A percentile compares a stretch with the other conserved stretches of the same genome.
Evolutionary conservation across 2,888 invertebrate genomes (phyloP).

Genomic region (Caenorhabditis sp.): DNA sequence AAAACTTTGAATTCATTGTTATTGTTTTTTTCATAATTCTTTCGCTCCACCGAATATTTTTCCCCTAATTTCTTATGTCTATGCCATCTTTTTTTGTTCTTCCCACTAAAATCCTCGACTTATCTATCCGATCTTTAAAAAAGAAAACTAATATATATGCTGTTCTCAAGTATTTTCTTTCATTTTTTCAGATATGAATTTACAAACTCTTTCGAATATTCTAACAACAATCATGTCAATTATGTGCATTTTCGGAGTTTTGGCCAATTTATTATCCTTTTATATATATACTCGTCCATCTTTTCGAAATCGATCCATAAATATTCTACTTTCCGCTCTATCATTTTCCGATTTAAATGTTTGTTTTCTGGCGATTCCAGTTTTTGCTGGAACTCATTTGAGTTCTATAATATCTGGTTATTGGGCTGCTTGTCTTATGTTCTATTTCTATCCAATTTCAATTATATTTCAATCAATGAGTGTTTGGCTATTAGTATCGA

Average conservation of each 20-base stretch:
- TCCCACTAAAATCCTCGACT: too few species aligned
- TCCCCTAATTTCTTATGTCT: too few species aligned
- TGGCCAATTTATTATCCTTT: slow-evolving; percentile 62
- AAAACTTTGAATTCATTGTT: too few species aligned
- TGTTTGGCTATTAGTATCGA: slow-evolving; percentile 60
- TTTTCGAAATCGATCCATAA: slow-evolving; percentile 67
- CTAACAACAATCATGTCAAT: slow-evolving; percentile 54
- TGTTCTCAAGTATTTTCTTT: too few species aligned
- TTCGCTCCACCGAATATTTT: too few species aligned
- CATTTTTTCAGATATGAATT: too few species aligned
- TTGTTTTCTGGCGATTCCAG: slow-evolving; percentile 65
- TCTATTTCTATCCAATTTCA: slow-evolving; percentile 66
- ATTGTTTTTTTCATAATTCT: too few species aligned
- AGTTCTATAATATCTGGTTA: slow-evolving; percentile 28
- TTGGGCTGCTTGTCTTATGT: slow-evolving; percentile 57
- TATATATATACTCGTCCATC: slow-evolving; percentile 62
- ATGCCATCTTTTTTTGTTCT: too few species aligned
- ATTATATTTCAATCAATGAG: slow-evolving; percentile 62
- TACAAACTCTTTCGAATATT: neutral
- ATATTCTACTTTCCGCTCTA: slow-evolving; percentile 64
- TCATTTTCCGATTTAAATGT: slow-evolving; percentile 63
- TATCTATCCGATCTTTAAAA: too few species aligned
- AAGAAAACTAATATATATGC: too few species aligned
- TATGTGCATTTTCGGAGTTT: slow-evolving; percentile 61
- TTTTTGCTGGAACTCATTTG: slow-evolving; percentile 54